A percentile compares a stretch with the other conserved stretches of the same genome.
Conservation (phyloP, 2,888 invertebrate species). For the Andrena hattorfiana region DNA sequence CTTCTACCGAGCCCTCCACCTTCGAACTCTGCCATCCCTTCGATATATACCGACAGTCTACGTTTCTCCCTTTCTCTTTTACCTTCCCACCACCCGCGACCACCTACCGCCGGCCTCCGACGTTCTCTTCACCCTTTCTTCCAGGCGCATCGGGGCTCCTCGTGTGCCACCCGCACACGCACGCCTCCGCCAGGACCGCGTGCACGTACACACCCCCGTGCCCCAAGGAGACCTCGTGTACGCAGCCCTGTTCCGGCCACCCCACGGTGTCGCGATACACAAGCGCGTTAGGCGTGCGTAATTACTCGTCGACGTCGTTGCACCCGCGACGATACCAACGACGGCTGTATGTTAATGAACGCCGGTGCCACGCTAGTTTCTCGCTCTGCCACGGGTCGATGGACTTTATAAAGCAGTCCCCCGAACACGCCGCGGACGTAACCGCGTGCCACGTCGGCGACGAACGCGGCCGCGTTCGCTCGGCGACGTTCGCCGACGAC, state of each 20-base stretch:
- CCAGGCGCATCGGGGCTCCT: conserved; percentile 21
- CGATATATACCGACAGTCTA: conserved; percentile 49
- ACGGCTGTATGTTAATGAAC: conserved; percentile 68
- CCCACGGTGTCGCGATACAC: conserved; percentile 52
- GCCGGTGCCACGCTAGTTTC: conserved; percentile 58
- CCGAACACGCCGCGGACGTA: conserved; percentile 1
- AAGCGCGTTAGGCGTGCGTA: conserved; percentile 72
- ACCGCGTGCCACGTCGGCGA: neutral
- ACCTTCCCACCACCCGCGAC: neutral
- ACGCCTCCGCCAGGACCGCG: neutral
- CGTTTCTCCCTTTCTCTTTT: conserved; percentile 44
- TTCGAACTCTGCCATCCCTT: conserved; percentile 60
- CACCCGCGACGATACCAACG: conserved; percentile 53
- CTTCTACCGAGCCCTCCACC: conserved; percentile 51
- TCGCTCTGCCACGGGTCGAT: conserved; percentile 56
- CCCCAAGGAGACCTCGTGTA: neutral
- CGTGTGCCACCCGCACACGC: neutral
- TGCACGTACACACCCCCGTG: neutral
- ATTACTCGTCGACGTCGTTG: conserved; percentile 70
- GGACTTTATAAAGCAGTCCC: conserved; percentile 49
- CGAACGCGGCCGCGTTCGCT: neutral
- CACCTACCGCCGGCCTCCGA: neutral
- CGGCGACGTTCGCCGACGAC: neutral
- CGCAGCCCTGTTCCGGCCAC: conserved; percentile 26
- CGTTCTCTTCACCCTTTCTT: conserved; percentile 34